Evolutionary conservation across 2,113 vertebrate genomes (phyloP).

Genomic region (Chlamydotis undulata): DNA sequence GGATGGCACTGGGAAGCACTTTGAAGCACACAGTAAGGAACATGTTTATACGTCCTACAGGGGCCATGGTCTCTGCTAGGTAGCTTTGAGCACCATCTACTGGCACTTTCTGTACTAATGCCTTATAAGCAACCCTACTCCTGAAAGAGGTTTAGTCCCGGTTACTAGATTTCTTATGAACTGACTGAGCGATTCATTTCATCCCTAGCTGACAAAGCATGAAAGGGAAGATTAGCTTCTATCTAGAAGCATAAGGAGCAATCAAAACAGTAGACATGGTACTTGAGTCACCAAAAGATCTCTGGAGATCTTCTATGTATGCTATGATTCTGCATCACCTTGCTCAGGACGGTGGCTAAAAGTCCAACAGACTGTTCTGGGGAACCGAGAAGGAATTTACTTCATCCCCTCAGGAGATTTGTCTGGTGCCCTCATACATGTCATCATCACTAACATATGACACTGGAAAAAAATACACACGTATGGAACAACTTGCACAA

Average conservation of each 20-base stretch:
- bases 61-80: background rate
- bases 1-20: fast-evolving
- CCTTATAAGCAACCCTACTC: fast-evolving
- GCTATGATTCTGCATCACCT: background rate
- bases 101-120: background rate
- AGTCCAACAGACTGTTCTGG: background rate
- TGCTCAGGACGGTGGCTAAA: background rate
- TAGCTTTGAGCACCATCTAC: background rate
- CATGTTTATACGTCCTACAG: fast-evolving
- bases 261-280: background rate
- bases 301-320: background rate
- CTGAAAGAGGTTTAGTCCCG: background rate
- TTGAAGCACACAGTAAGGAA: fast-evolving
- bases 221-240: background rate
- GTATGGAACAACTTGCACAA: background rate
- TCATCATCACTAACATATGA: background rate
- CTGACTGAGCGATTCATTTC: background rate
- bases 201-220: background rate
- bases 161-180: fast-evolving
- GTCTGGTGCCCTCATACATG: background rate
- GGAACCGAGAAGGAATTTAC: background rate
- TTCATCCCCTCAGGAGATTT: background rate
- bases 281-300: background rate
- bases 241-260: background rate
- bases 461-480: background rate